phyloP scores from a whole-genome alignment of 2,113 vertebrate species.

The Burhinus oedicnemus region DNA sequence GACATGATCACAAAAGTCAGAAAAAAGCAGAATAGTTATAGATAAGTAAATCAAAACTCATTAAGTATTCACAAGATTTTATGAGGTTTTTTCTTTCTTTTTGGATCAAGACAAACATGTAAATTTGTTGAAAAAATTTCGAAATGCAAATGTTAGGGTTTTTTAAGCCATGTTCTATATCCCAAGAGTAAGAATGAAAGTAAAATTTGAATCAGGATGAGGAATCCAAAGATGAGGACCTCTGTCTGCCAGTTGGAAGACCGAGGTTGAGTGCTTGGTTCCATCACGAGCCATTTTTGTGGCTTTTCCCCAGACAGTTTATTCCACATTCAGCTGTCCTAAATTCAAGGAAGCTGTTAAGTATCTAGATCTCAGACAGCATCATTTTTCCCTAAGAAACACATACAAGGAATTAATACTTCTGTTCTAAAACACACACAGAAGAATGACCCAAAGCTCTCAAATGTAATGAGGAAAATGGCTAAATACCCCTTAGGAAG shows the following conservation, averaged over 20 bases:
- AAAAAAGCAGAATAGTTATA: not conserved
- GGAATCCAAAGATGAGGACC: not conserved
- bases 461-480: accelerated
- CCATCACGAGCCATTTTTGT: not conserved
- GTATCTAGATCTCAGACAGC: not conserved
- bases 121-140: not conserved
- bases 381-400: not conserved
- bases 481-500: not conserved
- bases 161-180: not conserved
- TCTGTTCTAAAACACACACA: not conserved
- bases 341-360: not conserved
- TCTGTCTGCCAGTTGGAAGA: not conserved
- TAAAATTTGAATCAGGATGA: not conserved
- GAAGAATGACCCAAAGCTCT: not conserved
- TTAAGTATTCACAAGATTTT: not conserved
- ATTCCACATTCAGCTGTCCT: not conserved
- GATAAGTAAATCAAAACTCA: not conserved
- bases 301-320: not conserved
- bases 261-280: accelerated
- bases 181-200: not conserved
- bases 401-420: not conserved
- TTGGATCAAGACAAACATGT: not conserved
- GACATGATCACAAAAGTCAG: not conserved
- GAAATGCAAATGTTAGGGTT: not conserved
- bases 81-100: not conserved